Conservation (phyloP, 2,113 vertebrate genomes). For the Phalacrocorax carbo region DNA sequence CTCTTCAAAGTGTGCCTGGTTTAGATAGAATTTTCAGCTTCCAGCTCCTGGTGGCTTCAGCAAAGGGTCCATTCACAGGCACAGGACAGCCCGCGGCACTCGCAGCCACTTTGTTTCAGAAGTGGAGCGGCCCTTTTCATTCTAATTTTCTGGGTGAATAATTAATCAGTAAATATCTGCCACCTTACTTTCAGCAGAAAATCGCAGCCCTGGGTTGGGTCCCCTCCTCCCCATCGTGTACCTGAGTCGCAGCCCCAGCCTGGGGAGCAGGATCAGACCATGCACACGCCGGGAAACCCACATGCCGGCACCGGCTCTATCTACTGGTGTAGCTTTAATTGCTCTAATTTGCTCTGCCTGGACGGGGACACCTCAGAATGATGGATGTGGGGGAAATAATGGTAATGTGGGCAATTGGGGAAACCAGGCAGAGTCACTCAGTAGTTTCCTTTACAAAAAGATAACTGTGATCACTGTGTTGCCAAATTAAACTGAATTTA, state of each 20-base stretch:
- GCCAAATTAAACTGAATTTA: background rate
- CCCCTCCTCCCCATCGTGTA: background rate
- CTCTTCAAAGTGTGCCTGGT: background rate
- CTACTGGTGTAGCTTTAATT: background rate
- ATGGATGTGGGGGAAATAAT: rapidly evolving
- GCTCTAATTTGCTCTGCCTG: background rate
- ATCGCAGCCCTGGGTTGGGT: background rate
- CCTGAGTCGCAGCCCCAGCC: rapidly evolving
- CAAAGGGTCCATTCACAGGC: rapidly evolving
- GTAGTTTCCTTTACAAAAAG: no score
- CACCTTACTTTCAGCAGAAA: background rate
- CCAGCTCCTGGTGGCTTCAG: background rate
- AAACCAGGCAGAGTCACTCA: rapidly evolving
- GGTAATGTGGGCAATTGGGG: rapidly evolving
- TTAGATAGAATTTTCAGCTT: rapidly evolving
- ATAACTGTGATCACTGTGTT: rapidly evolving
- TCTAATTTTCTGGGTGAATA: background rate
- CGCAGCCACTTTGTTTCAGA: background rate
- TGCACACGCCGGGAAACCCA: rapidly evolving
- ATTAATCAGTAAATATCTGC: background rate
- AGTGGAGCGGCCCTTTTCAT: no score
- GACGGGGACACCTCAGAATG: no score
- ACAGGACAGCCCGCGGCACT: rapidly evolving
- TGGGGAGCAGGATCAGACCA: background rate
- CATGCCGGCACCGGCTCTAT: rapidly evolving